A percentile compares a stretch with the other conserved stretches of the same genome.
phyloP scores from a whole-genome alignment of 2,113 vertebrate genomes.

The Balaeniceps rex region DNA sequence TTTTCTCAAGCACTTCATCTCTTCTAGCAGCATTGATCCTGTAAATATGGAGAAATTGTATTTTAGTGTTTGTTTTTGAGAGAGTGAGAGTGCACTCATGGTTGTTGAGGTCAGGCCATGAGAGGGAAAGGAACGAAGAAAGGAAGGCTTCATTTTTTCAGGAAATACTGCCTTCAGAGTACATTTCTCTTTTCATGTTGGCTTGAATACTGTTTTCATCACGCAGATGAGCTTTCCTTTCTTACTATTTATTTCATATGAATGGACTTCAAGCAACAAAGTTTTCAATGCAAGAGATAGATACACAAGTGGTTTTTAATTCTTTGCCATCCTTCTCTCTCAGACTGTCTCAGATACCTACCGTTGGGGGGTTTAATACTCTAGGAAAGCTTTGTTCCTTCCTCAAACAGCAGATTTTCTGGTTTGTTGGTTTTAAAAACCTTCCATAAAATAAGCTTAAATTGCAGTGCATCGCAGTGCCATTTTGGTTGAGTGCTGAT shows the following conservation, averaged over 20 bases:
- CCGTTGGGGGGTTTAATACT: not conserved
- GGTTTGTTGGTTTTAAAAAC: not conserved
- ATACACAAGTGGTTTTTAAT: not conserved
- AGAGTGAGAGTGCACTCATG: accelerated
- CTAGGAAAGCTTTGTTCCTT: not conserved
- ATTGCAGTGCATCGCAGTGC: not conserved
- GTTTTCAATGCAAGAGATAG: not conserved
- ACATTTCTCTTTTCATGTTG: not conserved
- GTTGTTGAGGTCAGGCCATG: not conserved
- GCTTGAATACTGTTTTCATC: not conserved
- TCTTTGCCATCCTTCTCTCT: not conserved
- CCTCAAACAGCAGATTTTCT: not conserved
- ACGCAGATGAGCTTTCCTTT: not conserved
- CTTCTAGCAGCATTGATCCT: not conserved
- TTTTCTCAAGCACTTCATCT: not conserved
- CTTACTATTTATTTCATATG: not conserved
- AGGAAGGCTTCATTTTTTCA: not conserved
- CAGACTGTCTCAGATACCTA: not conserved
- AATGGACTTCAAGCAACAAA: not conserved
- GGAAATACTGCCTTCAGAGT: not conserved
- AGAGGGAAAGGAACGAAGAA: not conserved
- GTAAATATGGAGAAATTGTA: not conserved
- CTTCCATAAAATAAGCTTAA: not conserved
- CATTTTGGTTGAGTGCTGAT: not conserved
- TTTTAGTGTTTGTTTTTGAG: not conserved